phyloP scores from a whole-genome alignment of 2,113 vertebrate genomes.

The Plectropomus leopardus region DNA sequence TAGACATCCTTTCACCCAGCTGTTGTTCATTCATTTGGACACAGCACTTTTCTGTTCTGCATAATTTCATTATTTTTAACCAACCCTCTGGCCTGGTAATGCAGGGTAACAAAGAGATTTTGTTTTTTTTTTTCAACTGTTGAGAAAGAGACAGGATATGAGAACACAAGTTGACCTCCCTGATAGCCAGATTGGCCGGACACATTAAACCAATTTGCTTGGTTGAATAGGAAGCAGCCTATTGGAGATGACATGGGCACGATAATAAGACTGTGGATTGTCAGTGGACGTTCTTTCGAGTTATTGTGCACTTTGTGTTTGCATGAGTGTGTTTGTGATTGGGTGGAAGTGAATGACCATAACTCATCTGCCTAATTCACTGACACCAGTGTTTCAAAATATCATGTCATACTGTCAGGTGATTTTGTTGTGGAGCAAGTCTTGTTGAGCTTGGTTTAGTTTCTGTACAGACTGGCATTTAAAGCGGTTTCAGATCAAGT shows the following conservation, averaged over 20 bases:
- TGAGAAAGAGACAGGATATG: conserved; percentile 68
- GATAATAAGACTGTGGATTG: conserved; percentile 66
- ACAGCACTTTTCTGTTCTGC: conserved; percentile 31
- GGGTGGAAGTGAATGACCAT: conserved; percentile 28
- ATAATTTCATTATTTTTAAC: conserved; percentile 69
- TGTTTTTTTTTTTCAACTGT: conserved; percentile 1
- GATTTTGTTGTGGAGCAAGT: conserved; percentile 10
- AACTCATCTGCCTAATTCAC: conserved; percentile 36
- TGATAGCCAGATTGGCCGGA: conserved; percentile 68
- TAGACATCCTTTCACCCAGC: conserved; percentile 22
- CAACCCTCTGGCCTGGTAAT: conserved; percentile 49
- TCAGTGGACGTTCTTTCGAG: conserved; percentile 37
- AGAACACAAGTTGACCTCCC: conserved; percentile 76
- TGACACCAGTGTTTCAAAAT: conserved; percentile 23
- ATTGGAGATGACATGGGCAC: conserved; percentile 68
- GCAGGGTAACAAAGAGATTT: conserved; percentile 59
- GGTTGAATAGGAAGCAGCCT: conserved; percentile 66
- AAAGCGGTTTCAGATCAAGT: conserved; percentile 29
- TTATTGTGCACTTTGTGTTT: conserved; percentile 37
- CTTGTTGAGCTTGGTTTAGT: conserved; percentile 30
- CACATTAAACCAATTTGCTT: conserved; percentile 78
- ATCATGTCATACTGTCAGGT: conserved; percentile 17
- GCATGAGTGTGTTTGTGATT: conserved; percentile 10
- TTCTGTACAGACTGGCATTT: conserved; percentile 26
- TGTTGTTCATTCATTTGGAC: conserved; percentile 31